These are phyloP conservation scores for Laodelphax striatellus DNA, from an alignment of 1,140 invertebrate species.

Conservation along the genomic window DNA sequence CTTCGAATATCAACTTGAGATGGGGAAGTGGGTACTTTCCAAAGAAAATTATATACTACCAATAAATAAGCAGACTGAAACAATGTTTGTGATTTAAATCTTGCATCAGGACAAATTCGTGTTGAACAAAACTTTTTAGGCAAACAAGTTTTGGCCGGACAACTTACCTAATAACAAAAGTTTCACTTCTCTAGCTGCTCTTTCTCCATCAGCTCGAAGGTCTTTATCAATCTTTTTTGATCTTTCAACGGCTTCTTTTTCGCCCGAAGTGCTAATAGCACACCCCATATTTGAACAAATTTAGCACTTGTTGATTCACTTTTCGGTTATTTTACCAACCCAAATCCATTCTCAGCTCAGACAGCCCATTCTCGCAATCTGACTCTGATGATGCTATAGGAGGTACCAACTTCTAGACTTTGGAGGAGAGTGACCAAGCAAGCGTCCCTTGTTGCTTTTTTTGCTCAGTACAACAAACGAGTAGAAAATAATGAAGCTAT, in stretches of 20 bases:
- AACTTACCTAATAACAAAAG: constrained; percentile 64
- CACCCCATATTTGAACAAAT: constrained; percentile 52
- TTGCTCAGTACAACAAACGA: too few relatives aligned
- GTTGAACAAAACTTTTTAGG: too few relatives aligned
- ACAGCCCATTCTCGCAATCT: not conserved
- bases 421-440: too few relatives aligned
- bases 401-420: too few relatives aligned
- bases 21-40: not conserved
- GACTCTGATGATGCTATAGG: not conserved
- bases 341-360: not conserved
- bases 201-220: constrained; percentile 69
- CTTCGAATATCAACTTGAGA: not conserved
- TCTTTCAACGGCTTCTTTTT: constrained; percentile 69
- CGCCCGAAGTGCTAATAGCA: constrained; percentile 62
- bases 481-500: too few relatives aligned
- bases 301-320: constrained; percentile 8
- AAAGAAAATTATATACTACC: too few relatives aligned
- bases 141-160: not conserved
- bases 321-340: constrained; percentile 1
- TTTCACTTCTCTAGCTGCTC: constrained; percentile 78
- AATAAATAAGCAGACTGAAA: too few relatives aligned
- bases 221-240: constrained; percentile 85
- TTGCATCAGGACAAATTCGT: not conserved
- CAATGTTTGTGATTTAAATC: not conserved
- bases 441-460: too few relatives aligned